Conservation (phyloP, 2,888 invertebrate genomes). For the Trissonchulus sp. region DNA sequence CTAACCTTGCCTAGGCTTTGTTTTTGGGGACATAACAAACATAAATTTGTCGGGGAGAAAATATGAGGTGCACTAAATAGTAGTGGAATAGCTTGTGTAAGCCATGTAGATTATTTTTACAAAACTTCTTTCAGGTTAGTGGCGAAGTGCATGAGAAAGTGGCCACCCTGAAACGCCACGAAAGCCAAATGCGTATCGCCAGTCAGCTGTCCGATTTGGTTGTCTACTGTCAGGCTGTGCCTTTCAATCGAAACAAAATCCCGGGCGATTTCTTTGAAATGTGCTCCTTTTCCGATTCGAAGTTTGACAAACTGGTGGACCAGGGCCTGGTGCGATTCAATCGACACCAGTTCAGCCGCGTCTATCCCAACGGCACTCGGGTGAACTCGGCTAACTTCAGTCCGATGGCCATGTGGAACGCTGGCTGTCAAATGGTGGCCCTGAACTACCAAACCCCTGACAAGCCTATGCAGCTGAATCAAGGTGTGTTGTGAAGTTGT, state of each 20-base stretch:
- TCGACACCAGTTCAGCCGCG: constrained; percentile 64
- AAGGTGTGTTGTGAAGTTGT: no score
- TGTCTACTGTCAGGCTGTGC: constrained; percentile 83
- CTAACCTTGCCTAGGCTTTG: no score
- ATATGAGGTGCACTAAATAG: no score
- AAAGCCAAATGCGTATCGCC: constrained; percentile 80
- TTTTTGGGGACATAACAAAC: no score
- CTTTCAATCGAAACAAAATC: constrained; percentile 66
- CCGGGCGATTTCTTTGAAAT: constrained; percentile 77
- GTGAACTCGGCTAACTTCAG: constrained; percentile 96
- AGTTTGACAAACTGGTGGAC: constrained; percentile 79
- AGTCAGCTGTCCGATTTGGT: constrained; percentile 95
- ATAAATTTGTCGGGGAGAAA: no score
- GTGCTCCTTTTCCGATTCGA: constrained; percentile 95
- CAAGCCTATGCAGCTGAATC: constrained; percentile 90
- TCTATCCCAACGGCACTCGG: constrained; percentile 81
- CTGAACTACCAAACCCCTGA: constrained; percentile 93
- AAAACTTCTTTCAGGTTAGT: no score
- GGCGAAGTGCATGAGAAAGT: not conserved
- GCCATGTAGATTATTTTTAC: no score
- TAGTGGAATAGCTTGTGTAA: no score
- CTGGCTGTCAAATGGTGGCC: constrained; percentile 93
- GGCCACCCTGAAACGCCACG: constrained; percentile 52
- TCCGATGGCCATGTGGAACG: constrained; percentile 89
- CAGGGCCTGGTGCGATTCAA: constrained; percentile 51